Conservation (phyloP, 2,797 vertebrate species). For the Eptatretus atami region DNA sequence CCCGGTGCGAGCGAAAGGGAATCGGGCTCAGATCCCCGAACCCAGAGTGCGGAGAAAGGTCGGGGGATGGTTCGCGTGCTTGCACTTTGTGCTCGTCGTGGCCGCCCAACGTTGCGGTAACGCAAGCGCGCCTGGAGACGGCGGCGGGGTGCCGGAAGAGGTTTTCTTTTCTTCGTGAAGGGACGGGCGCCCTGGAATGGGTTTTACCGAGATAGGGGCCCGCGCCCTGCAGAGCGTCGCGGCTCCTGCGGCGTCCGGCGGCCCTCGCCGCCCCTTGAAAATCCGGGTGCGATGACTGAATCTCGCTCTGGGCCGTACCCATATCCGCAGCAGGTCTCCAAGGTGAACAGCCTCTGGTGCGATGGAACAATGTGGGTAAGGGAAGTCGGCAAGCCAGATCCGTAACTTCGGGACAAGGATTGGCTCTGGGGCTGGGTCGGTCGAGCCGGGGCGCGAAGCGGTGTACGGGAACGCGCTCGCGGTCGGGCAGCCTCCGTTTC, state of each 20-base stretch:
- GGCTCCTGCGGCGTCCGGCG: slow-evolving; percentile 8
- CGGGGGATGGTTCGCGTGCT: no score
- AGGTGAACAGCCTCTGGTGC: background rate
- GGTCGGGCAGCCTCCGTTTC: slow-evolving; percentile 6
- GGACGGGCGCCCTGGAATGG: no score
- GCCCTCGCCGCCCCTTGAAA: slow-evolving; percentile 12
- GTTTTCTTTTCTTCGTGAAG: no score
- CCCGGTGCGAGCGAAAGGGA: background rate
- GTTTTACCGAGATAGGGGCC: background rate
- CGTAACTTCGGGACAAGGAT: slow-evolving; percentile 5
- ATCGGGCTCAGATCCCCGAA: background rate
- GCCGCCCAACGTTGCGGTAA: no score
- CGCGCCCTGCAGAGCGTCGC: slow-evolving; percentile 6
- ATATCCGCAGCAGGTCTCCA: slow-evolving; percentile 12
- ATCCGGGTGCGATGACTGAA: slow-evolving; percentile 11
- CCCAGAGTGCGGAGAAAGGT: background rate
- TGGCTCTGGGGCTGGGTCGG: background rate
- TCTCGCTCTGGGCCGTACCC: slow-evolving; percentile 10
- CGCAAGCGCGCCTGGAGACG: no score
- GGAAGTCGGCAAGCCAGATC: slow-evolving; percentile 7
- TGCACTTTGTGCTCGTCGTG: no score
- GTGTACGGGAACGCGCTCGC: slow-evolving; percentile 5
- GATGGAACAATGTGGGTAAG: no score
- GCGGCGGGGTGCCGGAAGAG: no score
- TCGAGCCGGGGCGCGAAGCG: slow-evolving; percentile 5